Evolutionary conservation across 2,888 invertebrate species (phyloP).

Genomic region (Acanthosoma haemorrhoidale): DNA sequence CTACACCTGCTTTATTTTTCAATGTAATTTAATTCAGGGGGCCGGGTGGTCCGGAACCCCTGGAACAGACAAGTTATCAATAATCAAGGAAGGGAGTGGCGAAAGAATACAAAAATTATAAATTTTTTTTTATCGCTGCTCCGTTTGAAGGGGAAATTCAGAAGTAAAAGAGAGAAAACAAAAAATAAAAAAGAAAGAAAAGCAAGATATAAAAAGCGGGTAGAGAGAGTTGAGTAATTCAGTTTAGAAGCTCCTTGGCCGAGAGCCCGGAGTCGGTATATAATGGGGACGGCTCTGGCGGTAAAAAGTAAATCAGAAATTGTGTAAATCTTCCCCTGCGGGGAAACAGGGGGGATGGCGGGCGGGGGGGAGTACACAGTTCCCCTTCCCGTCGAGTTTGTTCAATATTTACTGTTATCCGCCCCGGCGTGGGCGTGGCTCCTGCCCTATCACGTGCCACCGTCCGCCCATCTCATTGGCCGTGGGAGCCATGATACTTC

Average conservation of each 20-base stretch:
- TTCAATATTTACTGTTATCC: slow-evolving; percentile 37
- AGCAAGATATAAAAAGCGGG: background rate
- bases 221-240: slow-evolving; percentile 4
- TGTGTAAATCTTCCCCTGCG: slow-evolving; percentile 22
- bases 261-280: background rate
- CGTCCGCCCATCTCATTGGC: slow-evolving; percentile 4
- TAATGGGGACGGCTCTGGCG: background rate
- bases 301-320: slow-evolving; percentile 30
- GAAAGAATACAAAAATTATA: slow-evolving; percentile 9
- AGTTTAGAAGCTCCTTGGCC: background rate
- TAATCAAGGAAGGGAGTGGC: background rate
- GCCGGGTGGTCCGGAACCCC: too few species aligned
- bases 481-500: slow-evolving; percentile 21
- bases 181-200: slow-evolving; percentile 1
- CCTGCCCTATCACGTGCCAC: background rate
- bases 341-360: background rate
- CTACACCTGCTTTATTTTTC: too few species aligned
- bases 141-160: slow-evolving; percentile 8
- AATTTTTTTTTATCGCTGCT: slow-evolving; percentile 22
- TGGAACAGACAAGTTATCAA: too few species aligned
- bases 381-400: slow-evolving; percentile 30
- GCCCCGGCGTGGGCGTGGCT: slow-evolving; percentile 16
- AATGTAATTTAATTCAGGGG: too few species aligned
- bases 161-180: background rate
- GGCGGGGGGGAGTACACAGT: background rate